Evolutionary conservation across 2,888 invertebrate genomes (phyloP), one percentile per base, ranked within the genome.

Genomic region (Rugalucina vietnamica): DNA sequence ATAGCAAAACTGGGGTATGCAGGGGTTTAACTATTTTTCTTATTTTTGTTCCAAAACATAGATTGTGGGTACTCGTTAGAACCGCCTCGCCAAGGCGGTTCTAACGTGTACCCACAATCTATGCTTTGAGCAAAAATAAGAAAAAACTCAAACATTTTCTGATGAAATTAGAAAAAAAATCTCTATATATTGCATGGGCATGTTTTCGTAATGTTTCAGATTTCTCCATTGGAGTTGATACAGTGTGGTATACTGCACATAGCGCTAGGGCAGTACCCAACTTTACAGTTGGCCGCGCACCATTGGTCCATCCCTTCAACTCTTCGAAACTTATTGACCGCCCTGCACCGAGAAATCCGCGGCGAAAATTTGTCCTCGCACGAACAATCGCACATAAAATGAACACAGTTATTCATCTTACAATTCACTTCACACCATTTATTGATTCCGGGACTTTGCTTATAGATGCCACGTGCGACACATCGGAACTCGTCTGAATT

Each of bases 231-330:
- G 3, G 24, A 36, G 10, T 27, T 71, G 1, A 88, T 43, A 76
- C 90, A 90, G 36, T 88, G 85, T 71, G 88, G 81, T 1, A 90
- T 86, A 76, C 85, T 89, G 65, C 90, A 90, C 27, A 87, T 83
- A 39, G 85, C 87, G 0, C 89, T 70, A 0, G 93, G 93, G 70
- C 93, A 93, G 81, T 85, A 91, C 12, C 91, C 89, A 8, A 90
- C 90, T 69, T 91, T 91, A 84, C 93, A 93, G 77, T 92, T 91
- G 24, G 88, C 88, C 8, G 85, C 88, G 76, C 93, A 93, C 93
- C 93, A 93, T 21, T 87, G 89, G 76, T 93, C 91, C 93, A 93
- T 93, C 0, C 91, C 92, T 36, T 85, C 84, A 1, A 89, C 82
- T 0, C 90, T 90, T 2, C 90, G 88, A 14, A 92, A 90, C 1